Base-by-base conservation (phyloP, 2,113 vertebrate species). In the Passer montanus region DNA sequence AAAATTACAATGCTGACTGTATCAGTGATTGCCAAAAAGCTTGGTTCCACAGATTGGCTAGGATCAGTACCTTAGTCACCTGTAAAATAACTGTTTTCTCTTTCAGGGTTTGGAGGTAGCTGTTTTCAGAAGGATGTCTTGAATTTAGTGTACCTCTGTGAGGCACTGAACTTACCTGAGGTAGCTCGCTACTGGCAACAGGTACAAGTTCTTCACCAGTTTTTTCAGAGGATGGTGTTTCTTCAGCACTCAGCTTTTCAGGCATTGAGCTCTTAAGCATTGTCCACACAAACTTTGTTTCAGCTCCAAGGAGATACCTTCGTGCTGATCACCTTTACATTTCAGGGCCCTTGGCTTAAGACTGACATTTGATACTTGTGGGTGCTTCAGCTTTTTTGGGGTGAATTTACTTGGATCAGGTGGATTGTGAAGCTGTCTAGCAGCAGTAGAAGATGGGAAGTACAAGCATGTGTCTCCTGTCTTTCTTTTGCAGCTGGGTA, bases 81-180 rank as follows among this genome's bases (percentile, higher is more conserved):
- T 59, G 19, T 87, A 60, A 86, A 87, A 68, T 44, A 87, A 87
- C 11, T 3, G 6, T 53, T 81, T 84, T 90, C 47, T 37, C 17
- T 96, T 92, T 84, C 84, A 99, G 99, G 99, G 50, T 99, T 99
- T 95, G 99, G 99, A 95, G 99, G 99, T 39, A 99, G 99, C 97
- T 99, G 99, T 97, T 99, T 99, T 96, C 99, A 99, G 96, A 99
- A 99, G 96, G 99, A 99, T 93, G 99, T 99, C 82, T 97, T 99
- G 89, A 99, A 99, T 95, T 97, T 99, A 95, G 99, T 99, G 53
- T 99, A 99, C 95, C 98, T 99, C 80, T 99, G 99, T 81, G 99
- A 99, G 96, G 99, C 99, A 64, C 98, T 99, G 90, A 99, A 99
- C 95, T 97, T 99, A 64, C 99, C 99, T 11, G 99, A 99, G 96